Evolutionary conservation across 1,140 invertebrate species (phyloP).

Genomic region (Zophobas atratus): DNA sequence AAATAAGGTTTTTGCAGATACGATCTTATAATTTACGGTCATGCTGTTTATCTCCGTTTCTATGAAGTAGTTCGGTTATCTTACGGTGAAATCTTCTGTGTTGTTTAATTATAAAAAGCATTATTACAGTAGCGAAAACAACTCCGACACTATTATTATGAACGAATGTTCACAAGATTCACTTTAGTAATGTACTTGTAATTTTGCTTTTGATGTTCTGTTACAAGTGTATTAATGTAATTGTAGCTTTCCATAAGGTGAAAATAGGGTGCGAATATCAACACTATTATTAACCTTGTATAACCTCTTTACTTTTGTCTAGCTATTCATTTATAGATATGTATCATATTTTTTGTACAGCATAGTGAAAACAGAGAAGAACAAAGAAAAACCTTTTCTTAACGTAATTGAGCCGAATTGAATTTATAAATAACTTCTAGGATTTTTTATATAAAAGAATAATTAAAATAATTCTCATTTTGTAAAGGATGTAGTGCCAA

Average conservation of each 20-base stretch:
- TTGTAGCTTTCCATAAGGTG: neutral
- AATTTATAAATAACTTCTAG: no score
- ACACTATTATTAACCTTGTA: no score
- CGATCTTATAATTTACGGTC: conserved; percentile 47
- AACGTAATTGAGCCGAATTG: no score
- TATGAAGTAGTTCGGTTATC: conserved; percentile 47
- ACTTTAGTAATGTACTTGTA: conserved; percentile 14
- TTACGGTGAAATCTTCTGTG: conserved; percentile 46
- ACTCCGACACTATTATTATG: conserved; percentile 30
- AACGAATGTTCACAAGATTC: conserved; percentile 26
- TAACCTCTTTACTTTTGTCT: no score
- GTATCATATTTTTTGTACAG: no score
- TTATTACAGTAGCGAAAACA: conserved; percentile 49
- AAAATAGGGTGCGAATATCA: no score
- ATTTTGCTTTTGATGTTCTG: neutral
- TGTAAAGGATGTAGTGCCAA: no score
- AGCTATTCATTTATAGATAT: no score
- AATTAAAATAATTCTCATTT: no score
- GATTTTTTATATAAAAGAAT: no score
- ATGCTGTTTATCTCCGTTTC: conserved; percentile 42
- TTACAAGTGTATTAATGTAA: conserved; percentile 8
- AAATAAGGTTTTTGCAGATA: conserved; percentile 42
- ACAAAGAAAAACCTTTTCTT: no score
- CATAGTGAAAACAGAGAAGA: no score
- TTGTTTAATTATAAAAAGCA: conserved; percentile 48